Conservation (phyloP, 2,888 invertebrate species). For the Cataglyphis cursor region DNA sequence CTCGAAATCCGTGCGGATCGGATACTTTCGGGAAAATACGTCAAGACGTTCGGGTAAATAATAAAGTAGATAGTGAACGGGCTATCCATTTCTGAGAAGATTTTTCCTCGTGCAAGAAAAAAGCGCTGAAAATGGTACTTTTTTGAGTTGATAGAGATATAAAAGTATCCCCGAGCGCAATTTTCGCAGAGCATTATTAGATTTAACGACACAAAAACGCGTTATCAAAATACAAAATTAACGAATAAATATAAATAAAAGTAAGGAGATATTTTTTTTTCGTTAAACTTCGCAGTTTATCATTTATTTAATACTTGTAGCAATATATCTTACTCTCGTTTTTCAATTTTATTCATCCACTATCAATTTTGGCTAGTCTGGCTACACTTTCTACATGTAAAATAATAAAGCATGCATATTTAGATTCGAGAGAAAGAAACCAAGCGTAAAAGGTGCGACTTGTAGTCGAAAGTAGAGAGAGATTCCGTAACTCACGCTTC, state of each 20-base stretch:
- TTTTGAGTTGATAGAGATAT: neutral
- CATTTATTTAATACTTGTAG: neutral
- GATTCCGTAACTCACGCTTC: conserved; percentile 6
- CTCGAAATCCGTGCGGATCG: conserved; percentile 38
- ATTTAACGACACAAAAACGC: neutral
- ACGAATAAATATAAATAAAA: neutral
- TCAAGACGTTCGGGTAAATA: conserved; percentile 43
- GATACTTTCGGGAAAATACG: conserved; percentile 27
- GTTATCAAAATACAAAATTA: neutral
- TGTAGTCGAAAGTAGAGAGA: conserved; percentile 22
- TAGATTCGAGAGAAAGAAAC: neutral
- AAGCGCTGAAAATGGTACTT: neutral
- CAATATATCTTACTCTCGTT: neutral
- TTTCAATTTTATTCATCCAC: neutral
- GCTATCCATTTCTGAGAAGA: conserved; percentile 27
- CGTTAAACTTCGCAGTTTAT: neutral
- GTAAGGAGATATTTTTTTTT: neutral
- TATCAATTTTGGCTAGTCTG: neutral
- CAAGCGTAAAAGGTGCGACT: neutral
- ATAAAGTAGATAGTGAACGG: conserved; percentile 36
- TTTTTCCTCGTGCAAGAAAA: conserved; percentile 8
- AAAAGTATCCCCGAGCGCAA: neutral
- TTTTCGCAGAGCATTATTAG: neutral
- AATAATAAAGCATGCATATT: neutral
- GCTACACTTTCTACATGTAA: neutral